Evolutionary conservation across 2,888 invertebrate species (phyloP).

Genomic region (Dichetophora obliterata): DNA sequence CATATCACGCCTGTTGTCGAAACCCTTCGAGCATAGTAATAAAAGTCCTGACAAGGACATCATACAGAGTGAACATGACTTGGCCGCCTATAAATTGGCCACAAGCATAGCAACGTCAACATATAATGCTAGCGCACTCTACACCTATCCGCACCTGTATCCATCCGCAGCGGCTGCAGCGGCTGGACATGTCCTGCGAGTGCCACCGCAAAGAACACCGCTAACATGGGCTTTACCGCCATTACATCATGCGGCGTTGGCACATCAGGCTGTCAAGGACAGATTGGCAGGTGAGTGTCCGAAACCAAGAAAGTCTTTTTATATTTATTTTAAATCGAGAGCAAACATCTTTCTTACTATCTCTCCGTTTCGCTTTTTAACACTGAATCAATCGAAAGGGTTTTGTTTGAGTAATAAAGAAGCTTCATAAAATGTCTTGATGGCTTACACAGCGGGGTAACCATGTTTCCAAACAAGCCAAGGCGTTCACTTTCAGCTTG

Average conservation of each 20-base stretch:
- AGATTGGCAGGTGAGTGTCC: conserved; percentile 82
- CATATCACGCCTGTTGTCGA: conserved; percentile 84
- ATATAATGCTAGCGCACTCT: conserved; percentile 67
- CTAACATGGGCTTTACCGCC: conserved; percentile 71
- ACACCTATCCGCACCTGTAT: conserved; percentile 70
- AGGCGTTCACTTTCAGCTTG: not conserved
- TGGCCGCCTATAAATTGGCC: conserved; percentile 68
- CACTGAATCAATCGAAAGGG: not conserved
- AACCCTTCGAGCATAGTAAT: conserved; percentile 76
- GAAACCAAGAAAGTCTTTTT: not conserved
- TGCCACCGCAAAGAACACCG: conserved; percentile 79
- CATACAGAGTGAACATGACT: conserved; percentile 65
- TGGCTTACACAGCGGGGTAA: not conserved
- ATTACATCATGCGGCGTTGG: conserved; percentile 77
- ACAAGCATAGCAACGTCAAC: conserved; percentile 68
- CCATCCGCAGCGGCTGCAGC: conserved; percentile 67
- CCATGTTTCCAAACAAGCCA: not conserved
- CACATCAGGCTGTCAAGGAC: conserved; percentile 86
- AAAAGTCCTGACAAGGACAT: conserved; percentile 67
- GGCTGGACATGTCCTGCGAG: conserved; percentile 81
- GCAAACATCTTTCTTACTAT: too few species aligned
- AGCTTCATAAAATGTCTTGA: not conserved
- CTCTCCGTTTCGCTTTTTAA: not conserved
- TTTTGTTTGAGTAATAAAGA: not conserved
- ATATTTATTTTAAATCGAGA: not conserved